Evolutionary conservation across 2,888 invertebrate species (phyloP).

Genomic region (Andrena bucephala): DNA sequence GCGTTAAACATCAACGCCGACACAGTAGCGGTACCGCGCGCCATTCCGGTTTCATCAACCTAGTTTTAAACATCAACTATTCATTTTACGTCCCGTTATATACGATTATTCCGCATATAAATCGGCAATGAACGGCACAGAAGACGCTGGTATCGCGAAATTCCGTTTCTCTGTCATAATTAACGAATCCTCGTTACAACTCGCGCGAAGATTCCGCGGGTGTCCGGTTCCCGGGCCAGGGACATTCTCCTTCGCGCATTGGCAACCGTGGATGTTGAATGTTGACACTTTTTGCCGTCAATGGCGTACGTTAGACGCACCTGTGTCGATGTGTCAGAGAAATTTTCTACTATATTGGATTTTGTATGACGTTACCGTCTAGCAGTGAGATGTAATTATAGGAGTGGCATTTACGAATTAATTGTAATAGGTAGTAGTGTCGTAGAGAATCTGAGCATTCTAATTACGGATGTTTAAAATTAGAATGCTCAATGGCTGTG

Average conservation of each 20-base stretch:
- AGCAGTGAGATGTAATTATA: slow-evolving; percentile 62
- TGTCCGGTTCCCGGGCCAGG: slow-evolving; percentile 7
- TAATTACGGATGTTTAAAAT: slow-evolving; percentile 68
- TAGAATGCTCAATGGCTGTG: slow-evolving; percentile 74
- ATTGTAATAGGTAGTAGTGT: slow-evolving; percentile 61
- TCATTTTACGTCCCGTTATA: not conserved
- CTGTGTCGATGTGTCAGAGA: slow-evolving; percentile 68
- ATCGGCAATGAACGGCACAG: not conserved
- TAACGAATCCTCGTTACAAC: not conserved
- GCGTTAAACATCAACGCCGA: slow-evolving; percentile 47
- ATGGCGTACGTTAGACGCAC: slow-evolving; percentile 64
- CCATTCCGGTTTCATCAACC: slow-evolving; percentile 29
- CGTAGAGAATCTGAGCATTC: slow-evolving; percentile 50
- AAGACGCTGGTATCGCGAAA: not conserved
- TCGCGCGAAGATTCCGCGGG: not conserved
- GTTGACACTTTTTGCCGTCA: slow-evolving; percentile 69
- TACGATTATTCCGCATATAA: not conserved
- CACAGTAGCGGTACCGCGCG: slow-evolving; percentile 13
- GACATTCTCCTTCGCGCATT: slow-evolving; percentile 47
- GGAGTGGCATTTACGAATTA: slow-evolving; percentile 58
- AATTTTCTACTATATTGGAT: slow-evolving; percentile 59
- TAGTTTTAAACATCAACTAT: slow-evolving; percentile 13
- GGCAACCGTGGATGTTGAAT: slow-evolving; percentile 63
- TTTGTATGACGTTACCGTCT: slow-evolving; percentile 59
- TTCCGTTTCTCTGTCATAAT: not conserved